Percentiles rank a stretch among this genome's conserved stretches.
Conservation (phyloP, 2,797 vertebrate species). For the Microchirus variegatus region DNA sequence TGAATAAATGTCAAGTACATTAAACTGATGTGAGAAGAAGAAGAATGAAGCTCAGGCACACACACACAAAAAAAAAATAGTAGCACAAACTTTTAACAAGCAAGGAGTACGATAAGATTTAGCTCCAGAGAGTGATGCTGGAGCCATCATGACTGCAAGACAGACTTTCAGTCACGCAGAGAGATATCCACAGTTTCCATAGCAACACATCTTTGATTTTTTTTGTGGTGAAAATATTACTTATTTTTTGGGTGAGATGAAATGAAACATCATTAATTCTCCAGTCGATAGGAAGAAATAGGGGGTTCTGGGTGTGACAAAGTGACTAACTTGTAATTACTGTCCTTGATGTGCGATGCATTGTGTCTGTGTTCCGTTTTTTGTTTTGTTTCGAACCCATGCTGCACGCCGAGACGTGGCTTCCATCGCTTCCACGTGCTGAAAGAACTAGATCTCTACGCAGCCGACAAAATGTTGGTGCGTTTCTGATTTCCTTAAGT, state of each 20-base stretch:
- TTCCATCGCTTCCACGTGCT: neutral
- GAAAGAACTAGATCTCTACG: slow-evolving; percentile 1
- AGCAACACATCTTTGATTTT: slow-evolving; percentile 60
- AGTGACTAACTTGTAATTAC: slow-evolving; percentile 12
- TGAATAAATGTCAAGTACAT: slow-evolving; percentile 46
- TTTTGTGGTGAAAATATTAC: slow-evolving; percentile 31
- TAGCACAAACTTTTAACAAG: slow-evolving; percentile 66
- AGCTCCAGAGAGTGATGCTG: slow-evolving; percentile 46
- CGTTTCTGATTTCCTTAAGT: too few species aligned
- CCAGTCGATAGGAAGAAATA: slow-evolving; percentile 23
- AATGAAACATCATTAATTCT: slow-evolving; percentile 31
- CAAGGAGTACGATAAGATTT: slow-evolving; percentile 50
- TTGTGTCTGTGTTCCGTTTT: neutral
- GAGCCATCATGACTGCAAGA: slow-evolving; percentile 53
- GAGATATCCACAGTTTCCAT: slow-evolving; percentile 69
- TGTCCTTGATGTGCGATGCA: slow-evolving; percentile 4
- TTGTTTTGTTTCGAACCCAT: neutral
- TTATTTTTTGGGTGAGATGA: slow-evolving; percentile 18
- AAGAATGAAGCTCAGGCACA: slow-evolving; percentile 39
- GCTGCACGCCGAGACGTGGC: neutral
- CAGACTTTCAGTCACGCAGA: slow-evolving; percentile 50
- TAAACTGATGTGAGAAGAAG: slow-evolving; percentile 38
- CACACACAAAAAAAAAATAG: slow-evolving; percentile 55
- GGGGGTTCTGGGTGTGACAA: slow-evolving; percentile 7
- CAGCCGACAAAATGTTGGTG: too few species aligned